Conservation (phyloP, 2,797 vertebrate genomes). For the Neosilurus mollespiculum region DNA sequence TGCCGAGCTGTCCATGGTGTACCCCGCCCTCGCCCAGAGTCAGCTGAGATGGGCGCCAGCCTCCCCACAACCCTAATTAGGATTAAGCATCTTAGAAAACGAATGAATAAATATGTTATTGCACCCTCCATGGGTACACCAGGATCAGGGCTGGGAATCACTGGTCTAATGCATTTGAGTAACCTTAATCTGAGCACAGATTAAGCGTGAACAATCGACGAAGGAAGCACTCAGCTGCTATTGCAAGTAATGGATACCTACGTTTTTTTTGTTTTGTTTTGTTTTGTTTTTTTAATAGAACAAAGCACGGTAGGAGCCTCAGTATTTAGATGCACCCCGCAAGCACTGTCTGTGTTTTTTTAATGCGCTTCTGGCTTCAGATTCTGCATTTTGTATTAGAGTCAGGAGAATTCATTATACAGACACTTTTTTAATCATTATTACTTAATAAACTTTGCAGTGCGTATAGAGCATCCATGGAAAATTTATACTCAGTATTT, state of each 20-base stretch:
- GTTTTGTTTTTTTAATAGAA: not conserved
- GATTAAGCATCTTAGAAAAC: too few relatives aligned
- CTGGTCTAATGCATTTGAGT: slow-evolving; percentile 44
- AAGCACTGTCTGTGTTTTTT: not conserved
- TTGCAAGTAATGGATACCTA: slow-evolving; percentile 49
- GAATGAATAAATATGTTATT: not conserved
- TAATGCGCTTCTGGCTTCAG: not conserved
- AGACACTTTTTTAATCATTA: not conserved
- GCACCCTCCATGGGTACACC: not conserved
- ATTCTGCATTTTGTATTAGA: not conserved
- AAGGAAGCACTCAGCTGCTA: slow-evolving; percentile 47
- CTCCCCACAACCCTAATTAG: too few relatives aligned
- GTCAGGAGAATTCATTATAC: not conserved
- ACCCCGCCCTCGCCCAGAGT: too few relatives aligned
- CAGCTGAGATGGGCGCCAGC: too few relatives aligned
- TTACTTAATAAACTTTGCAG: not conserved
- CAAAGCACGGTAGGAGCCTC: not conserved
- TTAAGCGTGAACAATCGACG: slow-evolving; percentile 56
- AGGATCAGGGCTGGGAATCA: slow-evolving; percentile 13
- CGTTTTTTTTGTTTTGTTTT: too few relatives aligned
- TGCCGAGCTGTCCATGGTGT: too few relatives aligned
- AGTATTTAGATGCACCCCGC: slow-evolving; percentile 2
- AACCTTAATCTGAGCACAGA: slow-evolving; percentile 56
- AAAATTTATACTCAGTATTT: not conserved
- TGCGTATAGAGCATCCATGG: not conserved